Percentiles rank a stretch among this genome's conserved stretches.
These are phyloP conservation scores for Myiotriccus ornatus DNA, from an alignment of 2,797 vertebrate species.

Conservation along the genomic window DNA sequence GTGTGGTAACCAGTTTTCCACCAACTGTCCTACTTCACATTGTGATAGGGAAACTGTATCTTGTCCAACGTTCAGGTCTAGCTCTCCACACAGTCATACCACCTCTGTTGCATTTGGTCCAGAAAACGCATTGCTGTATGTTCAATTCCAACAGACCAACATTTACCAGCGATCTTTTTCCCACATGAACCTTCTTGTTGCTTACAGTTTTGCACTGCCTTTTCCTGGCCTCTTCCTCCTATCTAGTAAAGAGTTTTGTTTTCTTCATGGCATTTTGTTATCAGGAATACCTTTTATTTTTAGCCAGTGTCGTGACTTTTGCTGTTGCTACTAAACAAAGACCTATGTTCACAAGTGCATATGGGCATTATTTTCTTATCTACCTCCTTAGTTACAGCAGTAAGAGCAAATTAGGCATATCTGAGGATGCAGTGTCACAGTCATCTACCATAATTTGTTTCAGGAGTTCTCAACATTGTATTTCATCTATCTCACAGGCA, in stretches of 20 bases:
- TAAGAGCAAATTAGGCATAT: conserved; percentile 69
- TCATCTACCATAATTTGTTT: conserved; percentile 67
- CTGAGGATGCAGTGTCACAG: conserved; percentile 63
- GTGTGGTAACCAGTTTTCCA: background rate
- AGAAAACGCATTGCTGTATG: background rate
- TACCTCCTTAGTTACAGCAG: conserved; percentile 55
- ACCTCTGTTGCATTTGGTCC: background rate
- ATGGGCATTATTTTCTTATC: conserved; percentile 10
- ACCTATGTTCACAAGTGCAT: background rate
- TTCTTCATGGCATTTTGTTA: background rate
- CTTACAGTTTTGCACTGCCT: background rate
- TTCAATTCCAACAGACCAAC: background rate
- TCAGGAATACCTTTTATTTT: background rate
- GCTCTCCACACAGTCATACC: background rate
- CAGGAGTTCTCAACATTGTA: conserved; percentile 37
- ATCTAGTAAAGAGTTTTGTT: background rate
- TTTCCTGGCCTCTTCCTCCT: background rate
- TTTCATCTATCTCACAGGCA: conserved; percentile 35
- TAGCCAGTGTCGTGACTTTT: background rate
- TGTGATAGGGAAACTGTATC: background rate
- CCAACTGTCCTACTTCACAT: background rate
- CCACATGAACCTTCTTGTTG: background rate
- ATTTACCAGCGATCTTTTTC: background rate
- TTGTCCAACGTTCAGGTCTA: background rate
- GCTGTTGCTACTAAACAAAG: background rate